A percentile compares a stretch with the other conserved stretches of the same genome.
Conservation (phyloP, 2,113 vertebrate species). For the Ceuthmochares aereus region DNA sequence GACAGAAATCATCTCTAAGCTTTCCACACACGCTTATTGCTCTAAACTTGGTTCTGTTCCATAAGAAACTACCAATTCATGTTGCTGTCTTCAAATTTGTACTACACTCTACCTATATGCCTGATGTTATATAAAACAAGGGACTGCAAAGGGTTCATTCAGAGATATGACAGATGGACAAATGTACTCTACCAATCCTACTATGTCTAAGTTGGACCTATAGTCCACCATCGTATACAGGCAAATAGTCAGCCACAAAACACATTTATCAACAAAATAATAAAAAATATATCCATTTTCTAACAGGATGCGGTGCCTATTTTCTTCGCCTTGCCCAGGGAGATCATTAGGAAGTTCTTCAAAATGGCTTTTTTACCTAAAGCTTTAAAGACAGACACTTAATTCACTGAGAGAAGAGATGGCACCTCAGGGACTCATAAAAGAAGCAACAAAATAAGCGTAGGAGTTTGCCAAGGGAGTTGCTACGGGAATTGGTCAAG, state of each 20-base stretch:
- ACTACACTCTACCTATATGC: rapidly evolving
- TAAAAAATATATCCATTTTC: neutral
- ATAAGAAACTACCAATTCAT: rapidly evolving
- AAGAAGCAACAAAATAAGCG: neutral
- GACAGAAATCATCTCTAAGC: neutral
- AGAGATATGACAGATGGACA: neutral
- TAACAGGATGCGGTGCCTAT: neutral
- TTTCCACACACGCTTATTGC: neutral
- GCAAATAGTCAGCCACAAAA: neutral
- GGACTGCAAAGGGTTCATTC: neutral
- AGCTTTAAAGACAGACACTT: neutral
- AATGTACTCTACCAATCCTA: neutral
- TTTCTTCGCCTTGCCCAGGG: neutral
- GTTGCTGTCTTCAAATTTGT: neutral
- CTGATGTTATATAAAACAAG: neutral
- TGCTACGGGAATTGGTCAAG: conserved; percentile 7
- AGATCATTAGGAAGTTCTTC: neutral
- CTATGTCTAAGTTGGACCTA: rapidly evolving
- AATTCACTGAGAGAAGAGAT: neutral
- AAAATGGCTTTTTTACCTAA: neutral
- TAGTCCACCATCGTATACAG: neutral
- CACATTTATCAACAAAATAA: neutral
- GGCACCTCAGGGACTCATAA: neutral
- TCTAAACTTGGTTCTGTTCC: neutral
- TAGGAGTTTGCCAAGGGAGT: neutral